Evolutionary conservation across 2,888 invertebrate species (phyloP).

Genomic region (Ptilodon capucinus): DNA sequence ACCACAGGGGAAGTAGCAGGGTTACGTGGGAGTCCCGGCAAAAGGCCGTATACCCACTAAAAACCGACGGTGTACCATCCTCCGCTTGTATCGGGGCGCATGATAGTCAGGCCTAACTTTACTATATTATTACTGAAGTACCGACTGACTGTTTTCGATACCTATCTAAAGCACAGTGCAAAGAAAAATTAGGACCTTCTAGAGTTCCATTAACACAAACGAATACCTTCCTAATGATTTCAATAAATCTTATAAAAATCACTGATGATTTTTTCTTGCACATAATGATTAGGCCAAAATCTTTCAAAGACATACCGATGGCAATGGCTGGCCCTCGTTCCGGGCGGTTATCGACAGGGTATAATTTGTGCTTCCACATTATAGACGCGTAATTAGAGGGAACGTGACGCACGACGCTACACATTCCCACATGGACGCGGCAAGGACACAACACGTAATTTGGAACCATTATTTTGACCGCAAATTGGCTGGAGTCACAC

Average conservation of each 20-base stretch:
- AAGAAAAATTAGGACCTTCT: neutral
- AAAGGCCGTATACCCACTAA: no score
- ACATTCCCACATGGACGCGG: constrained; percentile 68
- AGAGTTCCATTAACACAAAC: constrained; percentile 16
- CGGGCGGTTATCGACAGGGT: constrained; percentile 54
- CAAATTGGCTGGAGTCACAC: constrained; percentile 64
- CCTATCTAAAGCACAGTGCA: no score
- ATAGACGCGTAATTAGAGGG: constrained; percentile 67
- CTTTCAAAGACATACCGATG: constrained; percentile 52
- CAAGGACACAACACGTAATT: constrained; percentile 76
- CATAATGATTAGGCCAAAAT: constrained; percentile 49
- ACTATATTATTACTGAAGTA: no score
- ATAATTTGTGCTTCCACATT: constrained; percentile 77
- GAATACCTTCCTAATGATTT: constrained; percentile 26
- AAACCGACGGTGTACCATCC: no score
- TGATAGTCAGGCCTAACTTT: no score
- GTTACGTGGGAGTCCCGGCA: no score
- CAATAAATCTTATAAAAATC: constrained; percentile 38
- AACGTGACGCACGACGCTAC: constrained; percentile 71
- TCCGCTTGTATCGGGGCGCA: no score
- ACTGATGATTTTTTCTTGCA: constrained; percentile 28
- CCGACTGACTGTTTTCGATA: no score
- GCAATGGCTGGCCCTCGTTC: constrained; percentile 49
- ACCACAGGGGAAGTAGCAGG: no score
- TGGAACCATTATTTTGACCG: constrained; percentile 75